Evolutionary conservation across 2,797 vertebrate species (phyloP).

Genomic region (Simalia tracyae): DNA sequence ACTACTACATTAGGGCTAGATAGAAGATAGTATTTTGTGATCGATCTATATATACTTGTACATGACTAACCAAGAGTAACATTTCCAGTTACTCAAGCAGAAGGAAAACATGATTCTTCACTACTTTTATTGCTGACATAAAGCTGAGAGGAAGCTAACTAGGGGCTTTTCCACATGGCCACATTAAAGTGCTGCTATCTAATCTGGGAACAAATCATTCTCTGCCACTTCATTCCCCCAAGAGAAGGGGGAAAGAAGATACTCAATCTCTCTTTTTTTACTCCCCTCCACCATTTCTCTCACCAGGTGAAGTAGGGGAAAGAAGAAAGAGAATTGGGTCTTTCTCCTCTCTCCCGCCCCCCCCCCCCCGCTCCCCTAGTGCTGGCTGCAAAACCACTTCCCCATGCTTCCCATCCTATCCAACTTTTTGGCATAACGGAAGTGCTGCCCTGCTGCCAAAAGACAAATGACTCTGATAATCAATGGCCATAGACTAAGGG

Average conservation of each 20-base stretch:
- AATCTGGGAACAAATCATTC: background rate
- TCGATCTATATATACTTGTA: background rate
- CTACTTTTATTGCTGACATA: background rate
- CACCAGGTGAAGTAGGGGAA: background rate
- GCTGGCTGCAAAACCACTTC: background rate
- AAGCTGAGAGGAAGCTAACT: background rate
- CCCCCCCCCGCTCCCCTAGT: background rate
- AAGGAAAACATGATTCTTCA: background rate
- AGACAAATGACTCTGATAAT: background rate
- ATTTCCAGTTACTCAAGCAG: background rate
- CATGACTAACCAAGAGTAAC: background rate
- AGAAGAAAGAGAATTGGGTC: background rate
- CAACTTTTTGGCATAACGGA: background rate
- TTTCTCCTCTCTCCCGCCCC: background rate
- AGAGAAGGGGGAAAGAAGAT: background rate
- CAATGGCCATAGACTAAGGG: background rate
- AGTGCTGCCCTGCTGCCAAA: background rate
- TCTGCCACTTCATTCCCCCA: background rate
- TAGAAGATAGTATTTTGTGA: background rate
- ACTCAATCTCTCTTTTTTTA: background rate
- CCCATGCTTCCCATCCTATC: background rate
- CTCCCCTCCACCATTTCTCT: background rate
- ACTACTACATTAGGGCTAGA: background rate
- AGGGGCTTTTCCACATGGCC: background rate
- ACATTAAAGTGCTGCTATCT: background rate